phyloP scores from a whole-genome alignment of 2,113 vertebrate genomes.

The Pygoscelis adeliae region DNA sequence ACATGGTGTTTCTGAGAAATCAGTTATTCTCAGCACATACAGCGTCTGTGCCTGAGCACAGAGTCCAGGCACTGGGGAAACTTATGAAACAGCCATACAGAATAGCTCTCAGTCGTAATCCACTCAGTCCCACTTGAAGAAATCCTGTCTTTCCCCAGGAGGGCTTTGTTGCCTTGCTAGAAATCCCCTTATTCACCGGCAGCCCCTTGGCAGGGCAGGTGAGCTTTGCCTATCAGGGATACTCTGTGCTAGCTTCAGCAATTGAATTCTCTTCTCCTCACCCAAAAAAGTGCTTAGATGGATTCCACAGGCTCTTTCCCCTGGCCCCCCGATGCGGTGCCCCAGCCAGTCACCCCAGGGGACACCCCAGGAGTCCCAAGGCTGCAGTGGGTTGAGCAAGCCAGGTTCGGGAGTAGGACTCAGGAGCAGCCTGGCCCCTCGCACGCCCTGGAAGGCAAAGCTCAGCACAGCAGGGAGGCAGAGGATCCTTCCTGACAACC shows the following conservation, averaged over 20 bases:
- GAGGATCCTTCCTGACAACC: background rate
- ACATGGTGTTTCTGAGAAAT: background rate
- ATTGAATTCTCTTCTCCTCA: background rate
- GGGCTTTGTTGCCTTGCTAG: background rate
- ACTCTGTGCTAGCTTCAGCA: background rate
- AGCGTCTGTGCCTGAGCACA: background rate
- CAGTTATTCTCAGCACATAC: background rate
- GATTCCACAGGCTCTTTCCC: background rate
- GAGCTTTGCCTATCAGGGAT: background rate
- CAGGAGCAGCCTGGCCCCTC: background rate
- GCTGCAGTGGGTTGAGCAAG: background rate
- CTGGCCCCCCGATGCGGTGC: accelerated
- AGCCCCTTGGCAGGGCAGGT: background rate
- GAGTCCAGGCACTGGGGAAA: background rate
- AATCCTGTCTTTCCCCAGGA: background rate
- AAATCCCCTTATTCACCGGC: background rate
- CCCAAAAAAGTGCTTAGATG: no score
- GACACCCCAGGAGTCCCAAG: background rate
- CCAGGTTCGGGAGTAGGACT: background rate
- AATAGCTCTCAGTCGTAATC: background rate
- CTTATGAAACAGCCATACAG: background rate
- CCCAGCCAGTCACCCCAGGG: background rate
- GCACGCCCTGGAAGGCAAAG: background rate
- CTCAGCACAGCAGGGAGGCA: background rate
- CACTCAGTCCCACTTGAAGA: background rate